phyloP scores from a whole-genome alignment of 2,113 vertebrate genomes.

The Vanacampus margaritifer region DNA sequence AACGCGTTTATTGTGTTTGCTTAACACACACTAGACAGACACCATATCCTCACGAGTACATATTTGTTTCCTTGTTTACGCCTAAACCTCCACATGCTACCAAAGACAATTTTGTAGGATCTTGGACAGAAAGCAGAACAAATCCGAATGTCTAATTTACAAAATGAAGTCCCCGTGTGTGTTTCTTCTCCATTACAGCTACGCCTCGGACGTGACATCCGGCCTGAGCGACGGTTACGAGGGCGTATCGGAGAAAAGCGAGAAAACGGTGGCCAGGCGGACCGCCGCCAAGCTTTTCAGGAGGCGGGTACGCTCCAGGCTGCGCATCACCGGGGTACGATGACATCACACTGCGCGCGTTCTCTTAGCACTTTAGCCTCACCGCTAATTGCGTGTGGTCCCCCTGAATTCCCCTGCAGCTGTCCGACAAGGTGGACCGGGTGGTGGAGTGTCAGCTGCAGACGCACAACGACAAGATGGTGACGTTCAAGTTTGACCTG shows the following conservation, averaged over 20 bases:
- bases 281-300: constrained; percentile 78
- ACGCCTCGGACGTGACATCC: constrained; percentile 84
- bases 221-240: constrained; percentile 86
- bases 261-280: constrained; percentile 68
- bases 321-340: constrained; percentile 88
- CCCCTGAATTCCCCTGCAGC: constrained; percentile 64
- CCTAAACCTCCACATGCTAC: no score
- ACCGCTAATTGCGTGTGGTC: no score
- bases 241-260: constrained; percentile 74
- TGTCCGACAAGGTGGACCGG: constrained; percentile 91
- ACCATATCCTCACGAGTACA: not conserved
- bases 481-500: constrained; percentile 97
- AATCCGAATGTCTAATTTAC: no score
- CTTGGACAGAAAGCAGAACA: no score
- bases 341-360: not conserved
- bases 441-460: constrained; percentile 98
- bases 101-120: no score
- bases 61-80: no score
- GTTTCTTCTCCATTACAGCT: constrained; percentile 67
- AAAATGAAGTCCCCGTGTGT: no score
- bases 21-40: not conserved
- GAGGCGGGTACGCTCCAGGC: constrained; percentile 82
- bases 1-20: constrained; percentile 8
- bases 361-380: not conserved
- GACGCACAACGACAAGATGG: constrained; percentile 98